These are phyloP conservation scores for Ypsolopha scabrella DNA, from an alignment of 2,888 invertebrate genomes.

Conservation along the genomic window DNA sequence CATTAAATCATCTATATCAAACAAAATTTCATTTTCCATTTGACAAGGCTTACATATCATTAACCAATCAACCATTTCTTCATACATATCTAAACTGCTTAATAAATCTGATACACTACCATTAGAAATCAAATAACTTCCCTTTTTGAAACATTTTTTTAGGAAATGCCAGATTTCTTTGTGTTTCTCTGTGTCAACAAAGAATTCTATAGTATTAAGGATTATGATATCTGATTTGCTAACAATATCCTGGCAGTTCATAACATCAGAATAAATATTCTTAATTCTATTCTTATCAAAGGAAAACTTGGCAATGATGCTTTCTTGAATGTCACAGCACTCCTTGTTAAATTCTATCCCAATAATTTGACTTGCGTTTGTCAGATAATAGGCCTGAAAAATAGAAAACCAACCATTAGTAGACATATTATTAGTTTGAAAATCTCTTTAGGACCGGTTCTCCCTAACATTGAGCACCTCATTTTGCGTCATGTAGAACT, in stretches of 20 bases:
- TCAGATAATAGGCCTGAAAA: conserved; percentile 72
- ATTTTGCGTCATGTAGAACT: no score
- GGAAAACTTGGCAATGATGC: conserved; percentile 64
- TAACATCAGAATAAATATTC: conserved; percentile 71
- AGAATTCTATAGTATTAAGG: conserved; percentile 79
- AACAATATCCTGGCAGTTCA: conserved; percentile 64
- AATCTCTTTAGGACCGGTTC: no score
- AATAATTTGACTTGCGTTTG: conserved; percentile 67
- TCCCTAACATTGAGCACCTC: no score
- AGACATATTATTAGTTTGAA: no score
- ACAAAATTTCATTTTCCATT: conserved; percentile 53
- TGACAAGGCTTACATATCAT: conserved; percentile 47
- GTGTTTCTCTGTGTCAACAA: conserved; percentile 70
- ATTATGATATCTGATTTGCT: conserved; percentile 71
- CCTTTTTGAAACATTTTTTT: conserved; percentile 60
- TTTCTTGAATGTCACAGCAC: conserved; percentile 72
- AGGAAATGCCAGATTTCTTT: conserved; percentile 73
- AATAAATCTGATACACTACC: conserved; percentile 70
- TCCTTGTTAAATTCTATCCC: conserved; percentile 79
- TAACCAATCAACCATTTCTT: conserved; percentile 61
- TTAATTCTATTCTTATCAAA: conserved; percentile 61
- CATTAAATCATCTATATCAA: conserved; percentile 41
- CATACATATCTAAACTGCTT: conserved; percentile 49
- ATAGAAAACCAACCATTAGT: conserved; percentile 4
- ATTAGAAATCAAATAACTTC: conserved; percentile 68